These are phyloP conservation scores for Villa cingulata DNA, from an alignment of 2,888 invertebrate genomes.

Conservation along the genomic window DNA sequence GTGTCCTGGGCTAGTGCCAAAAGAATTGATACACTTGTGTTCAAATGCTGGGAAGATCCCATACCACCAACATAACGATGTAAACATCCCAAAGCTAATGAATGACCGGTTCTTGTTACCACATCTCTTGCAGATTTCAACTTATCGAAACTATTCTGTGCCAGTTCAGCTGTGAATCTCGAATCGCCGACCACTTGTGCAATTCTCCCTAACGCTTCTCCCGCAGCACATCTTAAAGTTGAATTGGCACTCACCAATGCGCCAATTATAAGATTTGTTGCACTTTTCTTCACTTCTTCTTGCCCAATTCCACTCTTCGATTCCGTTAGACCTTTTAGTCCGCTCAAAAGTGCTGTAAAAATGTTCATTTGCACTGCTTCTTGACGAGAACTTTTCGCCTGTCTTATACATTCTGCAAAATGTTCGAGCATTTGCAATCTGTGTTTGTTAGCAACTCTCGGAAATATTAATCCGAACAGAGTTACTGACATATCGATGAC, in stretches of 20 bases:
- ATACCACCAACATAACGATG: slow-evolving; percentile 92
- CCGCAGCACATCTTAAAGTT: slow-evolving; percentile 82
- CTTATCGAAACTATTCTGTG: slow-evolving; percentile 79
- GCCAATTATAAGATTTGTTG: slow-evolving; percentile 65
- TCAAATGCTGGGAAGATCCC: slow-evolving; percentile 88
- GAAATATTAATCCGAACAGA: slow-evolving; percentile 88
- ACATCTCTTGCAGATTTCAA: slow-evolving; percentile 77
- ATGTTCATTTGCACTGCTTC: slow-evolving; percentile 95
- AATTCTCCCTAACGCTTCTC: slow-evolving; percentile 86
- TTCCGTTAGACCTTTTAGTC: slow-evolving; percentile 76
- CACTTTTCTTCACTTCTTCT: slow-evolving; percentile 78
- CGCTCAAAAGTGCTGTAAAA: slow-evolving; percentile 82
- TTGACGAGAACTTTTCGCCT: slow-evolving; percentile 82
- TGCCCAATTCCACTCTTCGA: slow-evolving; percentile 74
- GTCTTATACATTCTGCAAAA: slow-evolving; percentile 86
- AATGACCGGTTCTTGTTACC: slow-evolving; percentile 72
- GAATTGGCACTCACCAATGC: slow-evolving; percentile 62
- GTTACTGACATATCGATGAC: slow-evolving; percentile 91
- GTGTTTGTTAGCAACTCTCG: slow-evolving; percentile 89
- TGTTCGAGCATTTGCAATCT: slow-evolving; percentile 95
- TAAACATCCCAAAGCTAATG: slow-evolving; percentile 86
- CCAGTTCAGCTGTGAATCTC: slow-evolving; percentile 75
- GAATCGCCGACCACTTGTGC: slow-evolving; percentile 81
- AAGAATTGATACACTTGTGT: slow-evolving; percentile 86
- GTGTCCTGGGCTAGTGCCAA: slow-evolving; percentile 89